These are phyloP conservation scores for Drosophila suzukii DNA, from an alignment of 1,140 invertebrate genomes.

Conservation along the genomic window DNA sequence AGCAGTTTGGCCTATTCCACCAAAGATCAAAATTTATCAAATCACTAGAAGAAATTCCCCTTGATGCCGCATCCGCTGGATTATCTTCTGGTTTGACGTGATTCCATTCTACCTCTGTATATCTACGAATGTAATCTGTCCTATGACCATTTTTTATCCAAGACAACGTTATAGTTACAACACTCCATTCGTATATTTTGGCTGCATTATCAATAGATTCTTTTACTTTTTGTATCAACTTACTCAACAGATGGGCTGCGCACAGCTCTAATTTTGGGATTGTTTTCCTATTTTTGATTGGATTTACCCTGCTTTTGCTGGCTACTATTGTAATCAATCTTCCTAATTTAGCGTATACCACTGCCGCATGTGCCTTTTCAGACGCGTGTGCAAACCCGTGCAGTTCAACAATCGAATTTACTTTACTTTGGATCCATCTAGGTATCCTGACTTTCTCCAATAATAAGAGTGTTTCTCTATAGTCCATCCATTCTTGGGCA, in stretches of 20 bases:
- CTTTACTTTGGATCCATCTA: no score
- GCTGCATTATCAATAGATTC: not conserved
- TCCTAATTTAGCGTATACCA: not conserved
- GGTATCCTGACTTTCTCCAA: no score
- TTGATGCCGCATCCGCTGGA: no score
- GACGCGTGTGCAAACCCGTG: not conserved
- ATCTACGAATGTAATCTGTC: no score
- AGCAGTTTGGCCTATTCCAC: not conserved
- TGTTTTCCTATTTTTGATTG: constrained; percentile 6
- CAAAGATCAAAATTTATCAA: no score
- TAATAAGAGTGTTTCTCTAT: no score
- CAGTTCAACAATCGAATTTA: no score
- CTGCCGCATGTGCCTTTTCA: not conserved
- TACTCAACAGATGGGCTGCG: constrained; percentile 3
- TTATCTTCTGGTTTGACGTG: no score
- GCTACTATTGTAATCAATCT: not conserved
- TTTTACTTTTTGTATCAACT: not conserved
- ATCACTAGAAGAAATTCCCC: no score
- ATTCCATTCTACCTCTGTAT: no score
- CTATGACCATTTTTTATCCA: constrained; percentile 1
- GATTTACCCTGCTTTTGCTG: not conserved
- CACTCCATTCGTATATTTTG: constrained; percentile 2
- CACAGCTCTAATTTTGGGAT: constrained; percentile 1
- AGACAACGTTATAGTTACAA: not conserved
- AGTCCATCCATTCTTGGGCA: no score